A percentile compares a stretch with the other conserved stretches of the same genome.
Conservation (phyloP, 2,797 vertebrate species). For the Sebastes iracundus region DNA sequence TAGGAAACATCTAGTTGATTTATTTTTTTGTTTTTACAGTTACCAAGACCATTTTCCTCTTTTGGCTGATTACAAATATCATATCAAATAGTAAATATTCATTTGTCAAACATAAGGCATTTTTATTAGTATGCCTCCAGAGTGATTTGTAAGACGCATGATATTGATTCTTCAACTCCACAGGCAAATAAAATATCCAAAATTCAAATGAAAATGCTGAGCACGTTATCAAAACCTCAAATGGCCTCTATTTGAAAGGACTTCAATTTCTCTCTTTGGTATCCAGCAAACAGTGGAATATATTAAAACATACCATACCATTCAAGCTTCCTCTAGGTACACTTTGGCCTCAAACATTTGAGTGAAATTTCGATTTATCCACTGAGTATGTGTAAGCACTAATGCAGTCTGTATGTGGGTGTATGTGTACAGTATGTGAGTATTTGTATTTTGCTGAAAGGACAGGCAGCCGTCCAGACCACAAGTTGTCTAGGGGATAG, state of each 20-base stretch:
- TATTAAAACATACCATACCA: not conserved
- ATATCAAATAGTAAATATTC: not conserved
- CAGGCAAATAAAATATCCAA: not conserved
- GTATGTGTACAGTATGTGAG: no score
- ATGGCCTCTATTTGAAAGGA: not conserved
- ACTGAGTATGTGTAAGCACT: no score
- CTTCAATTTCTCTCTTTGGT: not conserved
- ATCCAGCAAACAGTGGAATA: not conserved
- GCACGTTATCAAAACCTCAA: constrained; percentile 7
- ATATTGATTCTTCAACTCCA: constrained; percentile 25
- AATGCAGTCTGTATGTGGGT: no score
- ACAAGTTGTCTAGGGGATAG: constrained; percentile 90
- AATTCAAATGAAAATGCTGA: constrained; percentile 18
- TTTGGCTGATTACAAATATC: not conserved
- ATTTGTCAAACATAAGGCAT: constrained; percentile 7
- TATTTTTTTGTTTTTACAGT: not conserved
- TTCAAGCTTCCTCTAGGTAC: not conserved
- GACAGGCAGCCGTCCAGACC: constrained; percentile 87
- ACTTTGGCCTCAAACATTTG: not conserved
- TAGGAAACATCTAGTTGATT: constrained; percentile 4
- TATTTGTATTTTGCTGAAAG: constrained; percentile 86
- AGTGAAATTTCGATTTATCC: not conserved
- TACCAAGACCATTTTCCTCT: not conserved
- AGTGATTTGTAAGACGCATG: constrained; percentile 26
- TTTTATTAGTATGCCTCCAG: constrained; percentile 2